phyloP scores from a whole-genome alignment of 2,113 vertebrate species.

The Anhinga rufa region DNA sequence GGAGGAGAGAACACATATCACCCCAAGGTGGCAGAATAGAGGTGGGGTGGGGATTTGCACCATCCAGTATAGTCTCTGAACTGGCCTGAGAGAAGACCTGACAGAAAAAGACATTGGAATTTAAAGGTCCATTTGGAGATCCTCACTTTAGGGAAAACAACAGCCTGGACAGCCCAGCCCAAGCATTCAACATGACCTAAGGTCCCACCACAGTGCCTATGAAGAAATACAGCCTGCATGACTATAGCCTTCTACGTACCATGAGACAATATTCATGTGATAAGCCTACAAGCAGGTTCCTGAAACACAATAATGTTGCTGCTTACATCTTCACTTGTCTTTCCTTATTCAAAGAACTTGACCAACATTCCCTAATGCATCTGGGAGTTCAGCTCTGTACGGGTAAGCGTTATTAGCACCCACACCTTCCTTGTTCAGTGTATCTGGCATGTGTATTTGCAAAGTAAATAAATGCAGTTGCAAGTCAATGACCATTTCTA shows the following conservation, averaged over 20 bases:
- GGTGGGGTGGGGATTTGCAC: not conserved
- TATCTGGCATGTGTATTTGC: not conserved
- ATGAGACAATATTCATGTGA: not conserved
- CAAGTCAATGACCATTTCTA: not conserved
- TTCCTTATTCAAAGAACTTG: not conserved
- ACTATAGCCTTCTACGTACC: not conserved
- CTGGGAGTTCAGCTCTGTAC: not conserved
- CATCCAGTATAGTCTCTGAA: not conserved
- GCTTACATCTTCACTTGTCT: not conserved
- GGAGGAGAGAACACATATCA: not conserved
- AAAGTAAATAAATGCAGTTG: not conserved
- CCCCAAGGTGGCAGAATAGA: not conserved
- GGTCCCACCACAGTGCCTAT: not conserved
- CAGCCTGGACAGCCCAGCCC: not conserved
- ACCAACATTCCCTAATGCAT: not conserved
- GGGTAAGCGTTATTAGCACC: not conserved
- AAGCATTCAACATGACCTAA: not conserved
- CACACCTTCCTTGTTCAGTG: not conserved
- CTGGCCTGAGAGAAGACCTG: not conserved
- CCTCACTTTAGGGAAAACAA: not conserved
- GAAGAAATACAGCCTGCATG: not conserved
- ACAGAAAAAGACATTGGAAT: not conserved
- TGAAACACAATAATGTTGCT: not conserved
- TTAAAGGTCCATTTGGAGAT: not conserved
- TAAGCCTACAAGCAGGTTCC: not conserved